A percentile compares a stretch with the other conserved stretches of the same genome.
These are phyloP conservation scores for Myotis davidii DNA, from an alignment of 2,113 vertebrate genomes.

Conservation along the genomic window DNA sequence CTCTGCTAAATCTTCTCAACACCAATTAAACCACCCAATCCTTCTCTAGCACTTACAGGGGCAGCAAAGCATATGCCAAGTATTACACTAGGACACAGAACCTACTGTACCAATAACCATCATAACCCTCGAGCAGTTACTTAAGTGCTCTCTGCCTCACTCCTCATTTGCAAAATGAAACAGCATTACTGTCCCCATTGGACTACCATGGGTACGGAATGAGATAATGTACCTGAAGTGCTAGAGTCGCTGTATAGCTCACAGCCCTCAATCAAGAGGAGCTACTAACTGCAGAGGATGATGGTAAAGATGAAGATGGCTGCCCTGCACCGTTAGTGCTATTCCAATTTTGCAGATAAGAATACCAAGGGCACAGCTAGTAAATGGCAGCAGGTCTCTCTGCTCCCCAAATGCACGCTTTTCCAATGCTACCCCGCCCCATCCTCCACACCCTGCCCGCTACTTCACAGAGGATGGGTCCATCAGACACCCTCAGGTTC, in stretches of 20 bases:
- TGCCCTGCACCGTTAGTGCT: not conserved
- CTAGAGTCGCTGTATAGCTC: not conserved
- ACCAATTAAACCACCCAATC: not conserved
- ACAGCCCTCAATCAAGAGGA: not conserved
- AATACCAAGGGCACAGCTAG: not conserved
- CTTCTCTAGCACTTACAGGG: not conserved
- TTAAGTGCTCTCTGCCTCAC: not conserved
- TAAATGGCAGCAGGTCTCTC: not conserved
- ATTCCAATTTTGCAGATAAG: not conserved
- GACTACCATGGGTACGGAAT: not conserved
- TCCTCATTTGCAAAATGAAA: not conserved
- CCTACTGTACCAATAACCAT: not conserved
- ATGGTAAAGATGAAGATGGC: not conserved
- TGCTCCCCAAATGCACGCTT: not conserved
- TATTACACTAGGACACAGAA: not conserved
- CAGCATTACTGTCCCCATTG: not conserved
- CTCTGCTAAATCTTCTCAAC: not conserved
- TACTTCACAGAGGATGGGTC: not conserved
- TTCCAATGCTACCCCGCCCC: not conserved
- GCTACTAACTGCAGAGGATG: not conserved
- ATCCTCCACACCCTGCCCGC: not conserved
- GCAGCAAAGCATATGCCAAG: not conserved
- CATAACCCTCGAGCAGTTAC: not conserved
- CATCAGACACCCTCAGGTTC: not conserved
- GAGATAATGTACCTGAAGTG: not conserved